phyloP scores from a whole-genome alignment of 1,140 invertebrate genomes.

The Laupala kohalensis region DNA sequence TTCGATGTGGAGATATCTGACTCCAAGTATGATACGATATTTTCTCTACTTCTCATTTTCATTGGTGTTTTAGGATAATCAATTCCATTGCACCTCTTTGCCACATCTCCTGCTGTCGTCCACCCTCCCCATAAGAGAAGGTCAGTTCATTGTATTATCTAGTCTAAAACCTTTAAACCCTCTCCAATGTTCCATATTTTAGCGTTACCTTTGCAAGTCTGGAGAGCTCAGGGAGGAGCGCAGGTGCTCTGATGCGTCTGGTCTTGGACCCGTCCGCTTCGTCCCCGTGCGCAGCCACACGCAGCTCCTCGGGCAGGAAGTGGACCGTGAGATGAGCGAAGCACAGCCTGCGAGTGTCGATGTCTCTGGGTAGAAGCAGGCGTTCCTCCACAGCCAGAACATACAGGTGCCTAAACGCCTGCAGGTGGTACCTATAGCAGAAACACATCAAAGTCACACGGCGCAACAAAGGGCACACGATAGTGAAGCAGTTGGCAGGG shows the following conservation, averaged over 20 bases:
- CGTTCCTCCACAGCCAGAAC: conserved; percentile 83
- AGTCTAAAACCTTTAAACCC: too few species aligned
- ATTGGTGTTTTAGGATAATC: too few species aligned
- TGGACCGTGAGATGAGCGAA: conserved; percentile 62
- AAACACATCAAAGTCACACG: conserved; percentile 8
- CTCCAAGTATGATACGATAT: too few species aligned
- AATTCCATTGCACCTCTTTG: too few species aligned
- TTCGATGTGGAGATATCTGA: too few species aligned
- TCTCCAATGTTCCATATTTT: too few species aligned
- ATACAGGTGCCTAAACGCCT: conserved; percentile 91
- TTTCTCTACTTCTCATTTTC: too few species aligned
- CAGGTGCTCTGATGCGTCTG: conserved; percentile 63
- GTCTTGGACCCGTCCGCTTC: conserved; percentile 40
- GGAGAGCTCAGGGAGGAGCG: conserved; percentile 70
- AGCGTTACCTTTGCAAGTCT: conserved; percentile 56
- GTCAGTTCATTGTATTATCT: too few species aligned
- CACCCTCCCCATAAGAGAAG: too few species aligned
- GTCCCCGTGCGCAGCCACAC: conserved; percentile 34
- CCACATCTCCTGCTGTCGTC: too few species aligned
- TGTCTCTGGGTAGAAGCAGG: conserved; percentile 72
- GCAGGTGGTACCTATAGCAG: conserved; percentile 68
- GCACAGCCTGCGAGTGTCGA: conserved; percentile 62
- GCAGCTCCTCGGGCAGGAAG: conserved; percentile 42
- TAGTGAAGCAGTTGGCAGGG: neutral
- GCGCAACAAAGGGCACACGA: neutral